Conservation (phyloP, 2,113 vertebrate genomes). For the Perca fluviatilis region DNA sequence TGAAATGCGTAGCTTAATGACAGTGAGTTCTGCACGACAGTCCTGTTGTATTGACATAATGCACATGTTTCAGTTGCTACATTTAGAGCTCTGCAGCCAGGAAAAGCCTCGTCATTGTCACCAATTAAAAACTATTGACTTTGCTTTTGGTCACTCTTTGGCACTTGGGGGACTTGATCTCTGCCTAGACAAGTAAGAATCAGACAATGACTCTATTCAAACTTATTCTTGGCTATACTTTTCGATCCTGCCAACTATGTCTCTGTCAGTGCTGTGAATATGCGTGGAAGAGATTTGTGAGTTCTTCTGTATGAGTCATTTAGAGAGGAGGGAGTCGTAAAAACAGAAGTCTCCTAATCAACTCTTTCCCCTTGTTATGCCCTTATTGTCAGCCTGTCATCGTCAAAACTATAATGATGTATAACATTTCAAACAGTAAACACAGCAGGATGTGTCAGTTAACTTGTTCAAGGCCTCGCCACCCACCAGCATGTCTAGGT, state of each 20-base stretch:
- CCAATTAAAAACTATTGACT: neutral
- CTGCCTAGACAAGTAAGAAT: neutral
- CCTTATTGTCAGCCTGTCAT: neutral
- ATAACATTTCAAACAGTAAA: neutral
- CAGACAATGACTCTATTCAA: neutral
- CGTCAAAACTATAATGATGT: neutral
- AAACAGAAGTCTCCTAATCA: neutral
- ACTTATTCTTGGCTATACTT: neutral
- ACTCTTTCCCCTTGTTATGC: neutral
- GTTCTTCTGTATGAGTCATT: constrained; percentile 6
- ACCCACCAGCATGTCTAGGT: neutral
- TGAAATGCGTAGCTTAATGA: neutral
- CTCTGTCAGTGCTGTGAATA: neutral
- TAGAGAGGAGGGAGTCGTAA: neutral
- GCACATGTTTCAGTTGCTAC: neutral
- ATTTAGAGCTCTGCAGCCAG: neutral
- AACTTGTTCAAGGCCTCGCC: neutral
- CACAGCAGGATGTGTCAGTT: neutral
- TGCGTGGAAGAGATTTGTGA: neutral
- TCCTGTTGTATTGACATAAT: neutral
- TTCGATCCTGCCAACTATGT: neutral
- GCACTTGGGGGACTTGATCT: neutral
- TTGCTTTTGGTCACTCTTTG: neutral
- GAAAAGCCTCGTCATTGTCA: neutral
- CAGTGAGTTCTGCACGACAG: neutral